Base-by-base conservation (phyloP, 2,797 vertebrate species). In the Dermochelys coriacea region DNA sequence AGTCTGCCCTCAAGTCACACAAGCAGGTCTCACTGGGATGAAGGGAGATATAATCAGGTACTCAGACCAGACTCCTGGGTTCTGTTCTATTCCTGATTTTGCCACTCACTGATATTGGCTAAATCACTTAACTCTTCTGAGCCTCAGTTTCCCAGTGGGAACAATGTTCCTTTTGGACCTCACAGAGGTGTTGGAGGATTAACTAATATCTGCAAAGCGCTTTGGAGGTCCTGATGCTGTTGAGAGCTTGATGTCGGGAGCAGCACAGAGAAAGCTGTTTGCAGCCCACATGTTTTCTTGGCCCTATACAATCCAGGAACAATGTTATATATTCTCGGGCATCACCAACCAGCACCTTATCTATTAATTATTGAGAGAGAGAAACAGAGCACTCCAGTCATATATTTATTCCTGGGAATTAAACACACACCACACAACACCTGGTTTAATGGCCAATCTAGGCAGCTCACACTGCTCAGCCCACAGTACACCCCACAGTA, bases 381-480 rank as follows among this genome's bases (percentile, higher is more conserved):
- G 25, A 75, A 75, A 75, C 25, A 47, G 64, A 75, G 11, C 25
- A 47, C 45, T 14, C 41, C 25, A 74, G 37, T 27, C 71, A 45
- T 23, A 74, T 27, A 74, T n/a, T n/a, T 45, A 74, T 41, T 74
- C 41, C 71, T 14, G 12, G 71, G 41, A 74, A 74, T 45, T n/a
- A 64, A 68, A 71, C 49, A 11, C 57, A 79, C 57, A 59, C 52
- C 90, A 82, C 1, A 25, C 45, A 64, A 61, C 54, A n/a, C 82
- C 94, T 94, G 87, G 82, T 85, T 71, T 0, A 54, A 25, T 80
- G 81, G 71, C n/a, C 83, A 83, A 84, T 0, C 51, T 91, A 91
- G 90, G 95, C 87, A 93, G 85, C 92, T 84, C 87, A 61, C 45
- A 6, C 89, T 11, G 6, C 85, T 4, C 74, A 6, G 82, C 88